Conservation (phyloP, 2,113 vertebrate genomes). For the Butastur rufipennis region DNA sequence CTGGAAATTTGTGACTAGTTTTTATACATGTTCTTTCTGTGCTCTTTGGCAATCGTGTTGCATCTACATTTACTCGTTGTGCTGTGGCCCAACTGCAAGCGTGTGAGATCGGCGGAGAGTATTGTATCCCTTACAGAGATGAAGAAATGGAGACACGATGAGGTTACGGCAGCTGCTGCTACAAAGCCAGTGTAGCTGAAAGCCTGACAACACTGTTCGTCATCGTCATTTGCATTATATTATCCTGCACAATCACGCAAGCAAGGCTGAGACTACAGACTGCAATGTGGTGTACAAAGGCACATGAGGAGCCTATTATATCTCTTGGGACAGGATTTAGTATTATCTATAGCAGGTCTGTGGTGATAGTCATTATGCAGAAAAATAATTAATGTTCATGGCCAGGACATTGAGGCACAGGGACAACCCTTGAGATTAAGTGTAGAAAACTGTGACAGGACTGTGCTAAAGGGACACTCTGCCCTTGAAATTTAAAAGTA, state of each 20-base stretch:
- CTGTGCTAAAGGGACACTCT: not conserved
- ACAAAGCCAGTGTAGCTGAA: not conserved
- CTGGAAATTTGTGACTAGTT: not conserved
- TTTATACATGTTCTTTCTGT: not conserved
- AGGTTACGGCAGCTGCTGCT: not conserved
- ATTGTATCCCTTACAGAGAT: not conserved
- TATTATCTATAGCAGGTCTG: not conserved
- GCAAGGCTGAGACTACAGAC: not conserved
- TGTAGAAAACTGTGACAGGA: not conserved
- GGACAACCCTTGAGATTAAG: not conserved
- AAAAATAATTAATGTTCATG: not conserved
- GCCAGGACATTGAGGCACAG: not conserved
- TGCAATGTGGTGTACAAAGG: not conserved
- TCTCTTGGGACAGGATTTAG: not conserved
- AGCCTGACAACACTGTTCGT: not conserved
- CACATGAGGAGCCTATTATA: not conserved
- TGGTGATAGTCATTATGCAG: not conserved
- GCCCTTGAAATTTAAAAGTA: not conserved
- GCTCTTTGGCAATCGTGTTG: not conserved
- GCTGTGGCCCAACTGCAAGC: not conserved
- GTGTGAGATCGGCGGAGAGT: accelerated
- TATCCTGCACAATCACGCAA: not conserved
- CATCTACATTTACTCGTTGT: not conserved
- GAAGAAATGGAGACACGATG: not conserved
- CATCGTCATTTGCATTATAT: not conserved